Percentiles rank a stretch among this genome's conserved stretches.
Evolutionary conservation across 2,113 vertebrate genomes (phyloP).

Genomic region (Sialia sialis): DNA sequence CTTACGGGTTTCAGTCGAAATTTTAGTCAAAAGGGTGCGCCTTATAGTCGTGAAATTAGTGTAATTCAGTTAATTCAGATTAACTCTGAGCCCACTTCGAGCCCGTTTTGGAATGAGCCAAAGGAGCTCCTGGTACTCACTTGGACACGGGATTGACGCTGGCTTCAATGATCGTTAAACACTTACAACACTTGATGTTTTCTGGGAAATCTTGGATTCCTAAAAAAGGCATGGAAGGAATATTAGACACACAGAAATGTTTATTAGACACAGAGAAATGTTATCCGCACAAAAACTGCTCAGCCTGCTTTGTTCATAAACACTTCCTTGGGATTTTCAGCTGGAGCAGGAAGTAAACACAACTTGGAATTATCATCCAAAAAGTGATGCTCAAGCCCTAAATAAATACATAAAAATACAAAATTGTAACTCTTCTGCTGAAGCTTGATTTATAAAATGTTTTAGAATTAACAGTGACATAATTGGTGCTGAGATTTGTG

Average conservation of each 20-base stretch:
- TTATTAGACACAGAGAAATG: background rate
- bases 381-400: background rate
- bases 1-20: too few relatives aligned
- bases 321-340: background rate
- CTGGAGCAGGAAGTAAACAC: background rate
- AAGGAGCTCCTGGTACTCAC: slow-evolving; percentile 77
- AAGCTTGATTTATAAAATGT: background rate
- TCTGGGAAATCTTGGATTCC: slow-evolving; percentile 99
- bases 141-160: slow-evolving; percentile 99
- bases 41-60: too few relatives aligned
- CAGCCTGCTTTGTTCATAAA: background rate
- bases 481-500: background rate
- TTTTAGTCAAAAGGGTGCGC: too few relatives aligned
- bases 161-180: slow-evolving; percentile 97
- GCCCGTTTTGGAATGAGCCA: background rate
- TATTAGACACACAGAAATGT: background rate
- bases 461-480: background rate
- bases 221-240: slow-evolving; percentile 47
- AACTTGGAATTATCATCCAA: background rate
- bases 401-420: background rate
- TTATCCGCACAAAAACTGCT: background rate
- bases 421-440: background rate
- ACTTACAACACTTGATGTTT: slow-evolving; percentile 99
- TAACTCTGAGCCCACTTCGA: background rate
- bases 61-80: background rate